Percentiles rank a stretch among this genome's conserved stretches.
These are phyloP conservation scores for Nasonia giraulti DNA, from an alignment of 1,140 invertebrate species.

Conservation along the genomic window DNA sequence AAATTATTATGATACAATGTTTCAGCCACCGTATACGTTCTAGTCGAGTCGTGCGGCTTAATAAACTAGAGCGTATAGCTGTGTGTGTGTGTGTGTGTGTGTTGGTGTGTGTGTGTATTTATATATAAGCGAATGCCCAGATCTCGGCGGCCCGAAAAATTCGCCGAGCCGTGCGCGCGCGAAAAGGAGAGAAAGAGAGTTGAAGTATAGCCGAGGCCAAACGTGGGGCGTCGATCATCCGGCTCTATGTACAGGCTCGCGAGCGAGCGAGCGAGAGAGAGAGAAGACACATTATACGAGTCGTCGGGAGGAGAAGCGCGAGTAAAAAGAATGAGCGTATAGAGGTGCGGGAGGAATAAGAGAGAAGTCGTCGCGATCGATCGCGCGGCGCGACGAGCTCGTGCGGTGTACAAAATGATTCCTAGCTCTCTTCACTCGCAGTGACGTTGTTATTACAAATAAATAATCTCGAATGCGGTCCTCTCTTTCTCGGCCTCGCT, in stretches of 20 bases:
- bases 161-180: neutral
- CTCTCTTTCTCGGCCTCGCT: neutral
- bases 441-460: slow-evolving; percentile 61
- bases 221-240: slow-evolving; percentile 11
- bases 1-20: slow-evolving; percentile 51
- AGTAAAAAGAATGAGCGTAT: neutral
- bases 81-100: neutral
- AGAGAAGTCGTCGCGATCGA: slow-evolving; percentile 13
- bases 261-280: neutral
- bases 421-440: neutral
- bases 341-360: no score
- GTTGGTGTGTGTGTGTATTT: neutral
- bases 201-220: neutral
- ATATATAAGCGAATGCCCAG: neutral
- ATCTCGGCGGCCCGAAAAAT: neutral
- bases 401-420: neutral
- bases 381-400: neutral
- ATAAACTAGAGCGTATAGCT: slow-evolving; percentile 29
- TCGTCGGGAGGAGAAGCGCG: neutral
- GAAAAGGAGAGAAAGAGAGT: neutral
- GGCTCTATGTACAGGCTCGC: slow-evolving; percentile 32
- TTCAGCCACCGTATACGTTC: neutral
- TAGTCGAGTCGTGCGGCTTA: slow-evolving; percentile 16
- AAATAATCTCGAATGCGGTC: slow-evolving; percentile 71
- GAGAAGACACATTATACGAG: neutral